Conservation (phyloP, 2,888 invertebrate species). For the Hydrotaea diabolus region DNA sequence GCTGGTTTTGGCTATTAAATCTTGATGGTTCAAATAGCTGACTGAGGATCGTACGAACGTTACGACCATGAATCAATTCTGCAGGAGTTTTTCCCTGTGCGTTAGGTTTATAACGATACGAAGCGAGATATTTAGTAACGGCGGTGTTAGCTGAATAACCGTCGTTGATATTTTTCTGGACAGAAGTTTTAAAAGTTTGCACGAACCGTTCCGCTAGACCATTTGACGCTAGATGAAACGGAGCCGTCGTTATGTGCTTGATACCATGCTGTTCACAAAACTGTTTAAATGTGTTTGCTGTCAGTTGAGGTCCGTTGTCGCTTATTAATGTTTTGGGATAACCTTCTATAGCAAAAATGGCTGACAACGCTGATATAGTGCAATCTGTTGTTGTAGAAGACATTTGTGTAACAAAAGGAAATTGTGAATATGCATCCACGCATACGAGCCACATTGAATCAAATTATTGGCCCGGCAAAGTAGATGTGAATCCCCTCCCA, state of each 20-base stretch:
- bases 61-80: conserved; percentile 38
- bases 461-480: conserved; percentile 72
- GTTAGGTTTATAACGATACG: conserved; percentile 30
- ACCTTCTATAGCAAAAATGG: conserved; percentile 62
- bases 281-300: conserved; percentile 60
- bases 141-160: neutral
- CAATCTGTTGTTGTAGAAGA: conserved; percentile 24
- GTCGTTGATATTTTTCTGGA: neutral
- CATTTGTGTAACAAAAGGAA: conserved; percentile 36
- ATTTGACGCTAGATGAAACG: conserved; percentile 65
- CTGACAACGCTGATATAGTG: conserved; percentile 18
- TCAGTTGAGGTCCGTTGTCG: conserved; percentile 69
- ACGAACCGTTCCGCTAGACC: conserved; percentile 48
- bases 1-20: conserved; percentile 7
- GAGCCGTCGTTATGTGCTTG: conserved; percentile 68
- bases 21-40: conserved; percentile 5
- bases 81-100: conserved; percentile 24
- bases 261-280: conserved; percentile 61
- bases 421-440: conserved; percentile 41
- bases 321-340: conserved; percentile 68
- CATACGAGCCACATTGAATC: conserved; percentile 44
- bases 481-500: conserved; percentile 79
- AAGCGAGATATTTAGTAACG: conserved; percentile 13
- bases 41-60: conserved; percentile 28
- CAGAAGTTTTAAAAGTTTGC: neutral